phyloP scores from a whole-genome alignment of 2,888 invertebrate genomes.

The Monoplex corrugatus region DNA sequence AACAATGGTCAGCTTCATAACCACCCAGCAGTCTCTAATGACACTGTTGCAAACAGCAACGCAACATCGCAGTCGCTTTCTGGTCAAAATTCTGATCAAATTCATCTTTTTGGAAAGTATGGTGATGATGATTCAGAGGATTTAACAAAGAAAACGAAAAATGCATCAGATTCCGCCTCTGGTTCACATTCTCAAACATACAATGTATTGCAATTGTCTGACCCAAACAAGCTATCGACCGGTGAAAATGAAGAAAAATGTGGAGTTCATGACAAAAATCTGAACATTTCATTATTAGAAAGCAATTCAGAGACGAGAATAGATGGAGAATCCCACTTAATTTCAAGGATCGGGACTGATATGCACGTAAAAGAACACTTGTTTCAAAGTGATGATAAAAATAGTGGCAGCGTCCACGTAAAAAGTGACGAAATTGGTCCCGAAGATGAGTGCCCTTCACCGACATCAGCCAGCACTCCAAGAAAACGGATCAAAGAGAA shows the following conservation, averaged over 20 bases:
- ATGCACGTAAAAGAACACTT: too few species aligned
- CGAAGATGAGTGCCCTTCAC: neutral
- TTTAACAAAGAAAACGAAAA: neutral
- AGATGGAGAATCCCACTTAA: neutral
- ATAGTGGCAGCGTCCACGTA: too few species aligned
- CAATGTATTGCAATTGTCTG: neutral
- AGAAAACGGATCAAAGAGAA: neutral
- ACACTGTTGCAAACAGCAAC: neutral
- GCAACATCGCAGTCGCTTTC: neutral
- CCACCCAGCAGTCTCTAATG: neutral
- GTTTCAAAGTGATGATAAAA: neutral
- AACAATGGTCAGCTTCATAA: neutral
- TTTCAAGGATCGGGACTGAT: neutral
- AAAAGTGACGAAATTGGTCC: neutral
- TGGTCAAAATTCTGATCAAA: neutral
- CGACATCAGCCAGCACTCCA: neutral
- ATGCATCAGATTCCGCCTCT: neutral
- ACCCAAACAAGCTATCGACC: neutral
- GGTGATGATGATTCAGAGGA: neutral
- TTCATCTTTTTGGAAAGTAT: neutral
- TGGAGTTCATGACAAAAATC: neutral
- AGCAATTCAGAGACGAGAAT: neutral
- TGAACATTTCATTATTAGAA: neutral
- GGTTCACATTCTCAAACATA: neutral
- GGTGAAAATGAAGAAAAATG: neutral